These are phyloP conservation scores for Leptatherina wallacei DNA, from an alignment of 2,797 vertebrate species.

Conservation along the genomic window DNA sequence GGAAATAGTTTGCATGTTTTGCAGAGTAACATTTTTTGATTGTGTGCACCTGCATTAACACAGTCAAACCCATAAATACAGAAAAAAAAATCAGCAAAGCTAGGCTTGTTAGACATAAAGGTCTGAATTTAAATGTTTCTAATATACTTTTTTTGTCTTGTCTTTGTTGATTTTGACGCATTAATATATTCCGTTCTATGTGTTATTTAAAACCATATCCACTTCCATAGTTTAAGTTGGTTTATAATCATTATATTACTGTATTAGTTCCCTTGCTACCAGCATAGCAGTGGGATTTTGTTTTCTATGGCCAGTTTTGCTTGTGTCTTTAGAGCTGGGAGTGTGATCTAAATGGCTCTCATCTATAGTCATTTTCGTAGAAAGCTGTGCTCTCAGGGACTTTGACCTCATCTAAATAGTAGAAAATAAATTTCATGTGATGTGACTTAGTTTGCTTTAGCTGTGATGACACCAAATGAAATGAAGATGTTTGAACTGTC, in stretches of 20 bases:
- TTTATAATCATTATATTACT: conserved; percentile 69
- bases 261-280: conserved; percentile 61
- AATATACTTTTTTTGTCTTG: conserved; percentile 58
- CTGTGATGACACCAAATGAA: conserved; percentile 63
- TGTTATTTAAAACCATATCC: conserved; percentile 73
- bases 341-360: conserved; percentile 63
- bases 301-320: conserved; percentile 64
- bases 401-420: conserved; percentile 67
- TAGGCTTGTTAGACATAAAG: conserved; percentile 17
- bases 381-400: conserved; percentile 78
- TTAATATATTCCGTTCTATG: conserved; percentile 58
- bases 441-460: conserved; percentile 62
- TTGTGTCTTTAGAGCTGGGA: conserved; percentile 62
- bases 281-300: conserved; percentile 52
- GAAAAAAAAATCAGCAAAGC: not conserved
- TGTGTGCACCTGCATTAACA: conserved; percentile 9
- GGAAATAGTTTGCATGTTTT: not conserved
- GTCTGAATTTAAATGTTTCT: conserved; percentile 40
- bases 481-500: conserved; percentile 20
- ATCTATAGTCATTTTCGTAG: conserved; percentile 55
- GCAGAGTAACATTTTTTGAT: conserved; percentile 15
- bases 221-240: conserved; percentile 51
- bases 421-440: conserved; percentile 49
- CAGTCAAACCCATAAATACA: conserved; percentile 3
- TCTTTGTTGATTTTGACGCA: conserved; percentile 62